Base-by-base conservation (phyloP, 2,797 vertebrate species). In the Lophotriccus pileatus region DNA sequence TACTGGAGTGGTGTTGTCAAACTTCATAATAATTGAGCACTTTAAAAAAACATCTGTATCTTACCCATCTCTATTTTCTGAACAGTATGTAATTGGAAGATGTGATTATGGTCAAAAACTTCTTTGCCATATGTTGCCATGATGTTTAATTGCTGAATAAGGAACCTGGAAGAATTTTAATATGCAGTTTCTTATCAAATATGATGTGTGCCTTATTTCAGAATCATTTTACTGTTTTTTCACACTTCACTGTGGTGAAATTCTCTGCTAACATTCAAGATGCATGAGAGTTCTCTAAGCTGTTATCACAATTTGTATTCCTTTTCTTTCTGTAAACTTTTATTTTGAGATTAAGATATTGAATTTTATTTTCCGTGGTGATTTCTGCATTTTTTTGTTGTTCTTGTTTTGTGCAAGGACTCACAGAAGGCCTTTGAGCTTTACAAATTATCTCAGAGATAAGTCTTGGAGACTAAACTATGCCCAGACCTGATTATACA, bases 321-420 rank as follows among this genome's bases (percentile, higher is more conserved):
- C 12, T 77, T 49, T 74, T 70, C 24, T 41, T 75, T 59, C 22
- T 60, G 1, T n/a, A 36, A 39, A 64, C 9, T 27, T 73, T 53
- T 53, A 19, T 50, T 80, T 75, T 49, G 27, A 72, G 21, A 55
- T 47, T 30, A 59, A 14, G 21, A 18, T 67, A 46, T 14, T 56
- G 28, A 78, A 32, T 75, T 87, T 56, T 60, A 19, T 5, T 63
- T 52, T 69, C 6, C 0, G 0, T 62, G 9, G 22, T 70, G 9
- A 2, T 36, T 59, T 84, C 5, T 20, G 27, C 2, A 0, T 30
- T 0, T 24, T 44, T n/a, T 49, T 25, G 24, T 39, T 41, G 27
- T 70, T 64, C 41, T 47, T 64, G 8, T 19, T 41, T 56, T 13
- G 6, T 41, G 14, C 18, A 41, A 46, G 24, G 34, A 36, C 15